Percentiles rank a stretch among this genome's conserved stretches.
Evolutionary conservation across 1,140 invertebrate genomes (phyloP).

Genomic region (Tribolium madens): DNA sequence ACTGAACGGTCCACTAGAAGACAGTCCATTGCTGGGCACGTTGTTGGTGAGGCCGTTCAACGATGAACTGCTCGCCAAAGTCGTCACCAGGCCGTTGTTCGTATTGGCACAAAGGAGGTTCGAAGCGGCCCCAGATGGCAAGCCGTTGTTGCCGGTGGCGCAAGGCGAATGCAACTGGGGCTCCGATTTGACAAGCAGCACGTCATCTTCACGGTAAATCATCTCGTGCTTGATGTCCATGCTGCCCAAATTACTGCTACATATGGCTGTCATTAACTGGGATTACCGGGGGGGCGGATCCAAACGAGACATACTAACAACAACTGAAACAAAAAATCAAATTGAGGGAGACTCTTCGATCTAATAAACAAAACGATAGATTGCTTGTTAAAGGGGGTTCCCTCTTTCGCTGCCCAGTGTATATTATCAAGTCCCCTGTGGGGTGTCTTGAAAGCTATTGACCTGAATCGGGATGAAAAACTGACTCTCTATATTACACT

Average conservation of each 20-base stretch:
- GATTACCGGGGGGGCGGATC: constrained; percentile 54
- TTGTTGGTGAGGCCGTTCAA: constrained; percentile 50
- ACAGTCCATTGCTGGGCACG: constrained; percentile 44
- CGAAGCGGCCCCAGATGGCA: constrained; percentile 45
- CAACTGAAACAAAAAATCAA: constrained; percentile 54
- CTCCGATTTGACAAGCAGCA: constrained; percentile 63
- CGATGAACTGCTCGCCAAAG: constrained; percentile 35
- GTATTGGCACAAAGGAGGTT: constrained; percentile 27
- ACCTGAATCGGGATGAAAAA: constrained; percentile 28
- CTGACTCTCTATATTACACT: constrained; percentile 21
- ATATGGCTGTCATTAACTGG: constrained; percentile 58
- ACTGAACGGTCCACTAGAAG: constrained; percentile 55
- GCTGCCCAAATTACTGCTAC: constrained; percentile 50
- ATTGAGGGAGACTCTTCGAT: neutral
- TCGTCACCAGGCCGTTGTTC: constrained; percentile 46
- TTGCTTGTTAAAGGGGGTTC: constrained; percentile 9
- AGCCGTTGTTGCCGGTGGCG: constrained; percentile 47
- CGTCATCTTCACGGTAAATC: constrained; percentile 62
- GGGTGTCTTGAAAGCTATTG: constrained; percentile 24
- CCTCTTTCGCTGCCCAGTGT: constrained; percentile 6
- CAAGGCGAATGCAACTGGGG: constrained; percentile 58
- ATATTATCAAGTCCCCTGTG: constrained; percentile 21
- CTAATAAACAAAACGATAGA: constrained; percentile 3
- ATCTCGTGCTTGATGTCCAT: constrained; percentile 65
- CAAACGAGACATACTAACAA: constrained; percentile 53